Percentiles rank a stretch among this genome's conserved stretches.
These are phyloP conservation scores for Boloria selene DNA, from an alignment of 2,888 invertebrate species.

Conservation along the genomic window DNA sequence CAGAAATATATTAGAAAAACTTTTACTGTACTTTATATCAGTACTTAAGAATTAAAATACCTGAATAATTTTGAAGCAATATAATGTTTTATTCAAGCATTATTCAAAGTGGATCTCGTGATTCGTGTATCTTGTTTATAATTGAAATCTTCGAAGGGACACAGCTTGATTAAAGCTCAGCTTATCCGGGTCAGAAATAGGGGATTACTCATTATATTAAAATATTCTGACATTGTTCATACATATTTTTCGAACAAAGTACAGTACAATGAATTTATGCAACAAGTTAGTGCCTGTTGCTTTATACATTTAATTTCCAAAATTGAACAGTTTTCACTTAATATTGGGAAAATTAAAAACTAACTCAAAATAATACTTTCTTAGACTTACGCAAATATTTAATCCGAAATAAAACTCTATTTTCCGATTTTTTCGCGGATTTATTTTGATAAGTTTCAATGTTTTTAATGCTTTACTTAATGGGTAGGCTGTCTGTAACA, in stretches of 20 bases:
- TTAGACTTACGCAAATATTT: too few species aligned
- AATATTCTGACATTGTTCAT: not conserved
- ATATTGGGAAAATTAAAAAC: too few species aligned
- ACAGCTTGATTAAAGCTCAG: constrained; percentile 59
- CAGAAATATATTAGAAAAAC: too few species aligned
- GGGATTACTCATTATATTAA: constrained; percentile 24
- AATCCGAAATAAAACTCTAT: too few species aligned
- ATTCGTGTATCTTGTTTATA: constrained; percentile 54
- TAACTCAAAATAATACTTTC: too few species aligned
- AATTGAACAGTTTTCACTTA: too few species aligned
- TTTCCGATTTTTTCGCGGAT: too few species aligned
- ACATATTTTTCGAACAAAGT: not conserved
- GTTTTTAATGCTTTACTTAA: too few species aligned
- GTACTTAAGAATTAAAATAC: too few species aligned
- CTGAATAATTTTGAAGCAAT: not conserved
- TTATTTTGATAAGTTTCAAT: too few species aligned
- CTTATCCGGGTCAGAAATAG: constrained; percentile 45
- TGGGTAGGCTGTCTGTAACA: too few species aligned
- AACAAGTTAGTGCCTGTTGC: not conserved
- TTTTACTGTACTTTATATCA: too few species aligned
- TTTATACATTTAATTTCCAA: not conserved
- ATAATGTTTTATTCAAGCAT: constrained; percentile 24
- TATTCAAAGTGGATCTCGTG: constrained; percentile 41
- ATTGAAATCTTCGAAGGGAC: constrained; percentile 68
- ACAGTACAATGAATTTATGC: not conserved